Conservation (phyloP, 2,888 invertebrate genomes). For the Cataglyphis altisquamis region DNA sequence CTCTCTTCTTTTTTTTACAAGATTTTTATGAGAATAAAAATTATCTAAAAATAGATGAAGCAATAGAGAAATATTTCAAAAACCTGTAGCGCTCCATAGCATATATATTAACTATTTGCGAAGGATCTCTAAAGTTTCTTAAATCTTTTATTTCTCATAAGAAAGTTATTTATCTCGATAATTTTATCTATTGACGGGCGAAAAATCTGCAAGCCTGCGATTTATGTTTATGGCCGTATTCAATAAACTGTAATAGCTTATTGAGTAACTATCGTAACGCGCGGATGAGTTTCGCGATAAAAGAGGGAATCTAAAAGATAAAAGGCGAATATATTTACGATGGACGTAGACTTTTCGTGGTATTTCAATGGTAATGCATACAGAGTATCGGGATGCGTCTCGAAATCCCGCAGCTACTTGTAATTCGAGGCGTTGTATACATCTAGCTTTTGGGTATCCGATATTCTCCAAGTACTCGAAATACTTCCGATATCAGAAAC, state of each 20-base stretch:
- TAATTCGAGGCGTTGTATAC: conserved; percentile 69
- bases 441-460: conserved; percentile 64
- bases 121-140: background rate
- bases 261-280: conserved; percentile 9
- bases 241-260: conserved; percentile 22
- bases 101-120: background rate
- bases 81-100: background rate
- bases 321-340: conserved; percentile 32
- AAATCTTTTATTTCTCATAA: background rate
- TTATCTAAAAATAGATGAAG: background rate
- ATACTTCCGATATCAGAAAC: conserved; percentile 60
- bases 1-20: background rate
- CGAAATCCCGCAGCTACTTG: conserved; percentile 68
- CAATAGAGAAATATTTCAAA: background rate
- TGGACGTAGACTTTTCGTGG: conserved; percentile 60
- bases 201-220: background rate
- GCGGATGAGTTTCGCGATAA: conserved; percentile 15
- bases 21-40: background rate
- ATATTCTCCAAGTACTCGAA: conserved; percentile 61
- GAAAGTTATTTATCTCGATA: background rate
- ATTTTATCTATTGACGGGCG: background rate
- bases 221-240: conserved; percentile 7
- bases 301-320: conserved; percentile 9
- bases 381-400: conserved; percentile 48
- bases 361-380: conserved; percentile 71